These are phyloP conservation scores for Diabrotica undecimpunctata DNA, from an alignment of 1,140 invertebrate species.

Conservation along the genomic window DNA sequence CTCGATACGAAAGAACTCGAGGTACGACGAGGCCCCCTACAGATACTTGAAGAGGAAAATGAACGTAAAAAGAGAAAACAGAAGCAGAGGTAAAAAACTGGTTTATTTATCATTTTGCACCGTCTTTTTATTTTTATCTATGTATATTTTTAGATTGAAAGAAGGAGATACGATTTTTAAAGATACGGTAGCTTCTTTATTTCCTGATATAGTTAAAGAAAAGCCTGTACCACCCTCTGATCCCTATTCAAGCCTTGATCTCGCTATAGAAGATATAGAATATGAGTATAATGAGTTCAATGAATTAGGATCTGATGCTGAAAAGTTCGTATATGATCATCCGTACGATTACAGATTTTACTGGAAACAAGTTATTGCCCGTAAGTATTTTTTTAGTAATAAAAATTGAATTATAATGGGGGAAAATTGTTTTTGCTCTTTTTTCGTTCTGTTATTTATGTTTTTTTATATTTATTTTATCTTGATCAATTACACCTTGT, in stretches of 20 bases:
- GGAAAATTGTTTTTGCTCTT: too few relatives aligned
- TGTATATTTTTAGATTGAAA: constrained; percentile 25
- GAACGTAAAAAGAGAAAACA: constrained; percentile 45
- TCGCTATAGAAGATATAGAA: constrained; percentile 17
- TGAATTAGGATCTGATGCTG: constrained; percentile 18
- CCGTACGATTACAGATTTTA: constrained; percentile 37
- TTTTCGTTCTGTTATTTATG: too few relatives aligned
- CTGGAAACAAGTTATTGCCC: constrained; percentile 32
- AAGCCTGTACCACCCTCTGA: constrained; percentile 33
- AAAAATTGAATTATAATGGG: too few relatives aligned
- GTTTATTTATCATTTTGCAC: too few relatives aligned
- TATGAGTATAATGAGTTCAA: constrained; percentile 27
- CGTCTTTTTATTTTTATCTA: not conserved
- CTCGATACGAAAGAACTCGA: constrained; percentile 50
- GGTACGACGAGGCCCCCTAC: constrained; percentile 46
- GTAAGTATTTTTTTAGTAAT: constrained; percentile 16
- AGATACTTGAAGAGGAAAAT: constrained; percentile 47
- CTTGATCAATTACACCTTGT: too few relatives aligned
- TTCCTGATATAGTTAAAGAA: constrained; percentile 41
- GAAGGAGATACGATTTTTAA: constrained; percentile 39
- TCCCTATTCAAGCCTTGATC: constrained; percentile 34
- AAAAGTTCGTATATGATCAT: constrained; percentile 29
- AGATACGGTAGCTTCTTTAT: constrained; percentile 41
- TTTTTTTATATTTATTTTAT: too few relatives aligned
- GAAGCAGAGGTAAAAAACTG: constrained; percentile 27